phyloP scores from a whole-genome alignment of 2,888 invertebrate genomes.

The Oxystoma pomonae region DNA sequence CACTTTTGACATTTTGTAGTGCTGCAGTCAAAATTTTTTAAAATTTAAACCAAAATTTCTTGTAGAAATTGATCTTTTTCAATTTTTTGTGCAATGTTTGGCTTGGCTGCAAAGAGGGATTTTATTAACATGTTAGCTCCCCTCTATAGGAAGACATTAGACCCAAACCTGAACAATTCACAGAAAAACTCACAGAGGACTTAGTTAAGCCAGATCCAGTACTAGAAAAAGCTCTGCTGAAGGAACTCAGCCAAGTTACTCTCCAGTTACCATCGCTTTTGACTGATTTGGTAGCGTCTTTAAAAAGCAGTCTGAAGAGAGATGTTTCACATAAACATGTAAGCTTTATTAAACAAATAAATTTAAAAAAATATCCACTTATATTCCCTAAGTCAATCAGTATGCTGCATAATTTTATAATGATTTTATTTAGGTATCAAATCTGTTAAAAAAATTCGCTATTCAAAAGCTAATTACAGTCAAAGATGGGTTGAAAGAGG shows the following conservation, averaged over 20 bases:
- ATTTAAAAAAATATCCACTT: no score
- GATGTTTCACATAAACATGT: conserved; percentile 50
- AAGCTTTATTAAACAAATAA: no score
- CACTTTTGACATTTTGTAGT: no score
- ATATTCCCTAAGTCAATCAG: no score
- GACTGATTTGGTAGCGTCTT: conserved; percentile 57
- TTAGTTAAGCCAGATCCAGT: conserved; percentile 54
- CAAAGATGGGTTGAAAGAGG: conserved; percentile 50
- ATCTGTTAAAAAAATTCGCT: conserved; percentile 72
- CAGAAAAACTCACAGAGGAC: conserved; percentile 44
- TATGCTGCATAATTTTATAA: conserved; percentile 46
- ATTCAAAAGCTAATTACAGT: conserved; percentile 67
- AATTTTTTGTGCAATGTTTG: no score
- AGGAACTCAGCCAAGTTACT: conserved; percentile 64
- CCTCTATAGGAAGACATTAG: conserved; percentile 41
- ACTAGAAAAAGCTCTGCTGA: conserved; percentile 61
- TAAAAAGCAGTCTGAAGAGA: conserved; percentile 47
- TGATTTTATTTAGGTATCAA: conserved; percentile 51
- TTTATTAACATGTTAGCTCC: no score
- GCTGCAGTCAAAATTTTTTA: no score
- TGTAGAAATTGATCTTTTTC: no score
- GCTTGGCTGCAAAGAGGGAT: no score
- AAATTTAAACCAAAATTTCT: no score
- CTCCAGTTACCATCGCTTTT: conserved; percentile 69
- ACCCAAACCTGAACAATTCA: conserved; percentile 39